Base-by-base conservation (phyloP, 2,113 vertebrate genomes). In the Hippocampus comes region DNA sequence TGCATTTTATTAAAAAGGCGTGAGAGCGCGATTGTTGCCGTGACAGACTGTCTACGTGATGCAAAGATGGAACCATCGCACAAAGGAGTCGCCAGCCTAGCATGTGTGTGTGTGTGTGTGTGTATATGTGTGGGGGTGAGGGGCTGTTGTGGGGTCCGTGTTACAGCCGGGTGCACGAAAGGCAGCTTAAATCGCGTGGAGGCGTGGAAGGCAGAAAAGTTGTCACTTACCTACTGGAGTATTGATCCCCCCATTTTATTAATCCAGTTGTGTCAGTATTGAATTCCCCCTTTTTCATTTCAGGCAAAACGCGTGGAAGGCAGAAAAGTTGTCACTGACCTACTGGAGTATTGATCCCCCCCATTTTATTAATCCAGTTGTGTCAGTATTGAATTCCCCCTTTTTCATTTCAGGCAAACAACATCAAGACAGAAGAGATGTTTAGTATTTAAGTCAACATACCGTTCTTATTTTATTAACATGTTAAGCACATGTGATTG, bases 1-100 rank as follows among this genome's bases (percentile, higher is more conserved):
- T 95, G 94, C 87, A 90, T 41, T 94, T 92, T 92, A 94, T 94
- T 94, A 95, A 93, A 94, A 91, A 95, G 94, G 93, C 92, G 94
- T 92, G 94, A 95, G 95, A 94, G 94, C 94, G 86, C 94, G 94
- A 96, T 95, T 95, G 94, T 94, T 94, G 93, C 89, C 85, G 91
- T 94, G 95, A 96, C 96, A 95, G 93, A 91, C 94, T 92, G 93
- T 89, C 91, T 91, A 92, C 86, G 88, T 93, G 90, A 93, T 93
- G 93, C 93, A 93, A 92, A 93, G 91, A 91, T 89, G 81, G 93
- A 94, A 92, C 92, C 91, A 84, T 88, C 87, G 93, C 93, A 96
- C 94, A 96, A 95, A 95, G 91, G 92, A 93, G 89, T 88, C 93
- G 94, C 94, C 94, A 93, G 93, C 88, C 92, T 92, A 91, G 91